phyloP scores from a whole-genome alignment of 2,113 vertebrate genomes.

The Diglossa brunneiventris region DNA sequence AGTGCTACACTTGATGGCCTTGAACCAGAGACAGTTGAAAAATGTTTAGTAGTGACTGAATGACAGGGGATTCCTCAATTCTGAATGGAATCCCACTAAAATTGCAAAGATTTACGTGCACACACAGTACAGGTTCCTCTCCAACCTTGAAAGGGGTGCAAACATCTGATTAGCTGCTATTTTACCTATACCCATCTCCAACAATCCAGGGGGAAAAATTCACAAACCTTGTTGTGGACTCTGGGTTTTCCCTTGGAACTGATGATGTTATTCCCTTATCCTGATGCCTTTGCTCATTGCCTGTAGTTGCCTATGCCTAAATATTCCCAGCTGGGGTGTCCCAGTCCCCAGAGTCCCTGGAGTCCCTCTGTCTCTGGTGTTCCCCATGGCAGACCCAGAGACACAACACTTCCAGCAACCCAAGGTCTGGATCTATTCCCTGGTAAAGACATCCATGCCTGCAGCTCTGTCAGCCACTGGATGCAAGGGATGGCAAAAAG shows the following conservation, averaged over 20 bases:
- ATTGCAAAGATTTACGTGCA: not conserved
- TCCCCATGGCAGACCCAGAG: not conserved
- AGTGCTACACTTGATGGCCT: not conserved
- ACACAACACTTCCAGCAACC: not conserved
- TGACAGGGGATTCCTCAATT: not conserved
- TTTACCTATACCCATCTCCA: not conserved
- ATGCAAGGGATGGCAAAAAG: not conserved
- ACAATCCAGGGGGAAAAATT: not conserved
- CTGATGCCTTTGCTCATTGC: not conserved
- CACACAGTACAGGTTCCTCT: not conserved
- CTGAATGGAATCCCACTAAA: not conserved
- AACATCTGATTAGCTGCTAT: not conserved
- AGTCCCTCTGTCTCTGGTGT: not conserved
- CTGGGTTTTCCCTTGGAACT: not conserved
- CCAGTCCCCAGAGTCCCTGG: not conserved
- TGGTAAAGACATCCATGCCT: not conserved
- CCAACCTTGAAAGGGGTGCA: not conserved
- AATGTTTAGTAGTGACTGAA: not conserved
- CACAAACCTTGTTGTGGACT: not conserved
- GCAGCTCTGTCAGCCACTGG: not conserved
- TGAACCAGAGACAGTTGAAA: not conserved
- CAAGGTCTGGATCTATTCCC: fast-evolving
- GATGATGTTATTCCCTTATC: not conserved
- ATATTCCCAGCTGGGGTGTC: not conserved
- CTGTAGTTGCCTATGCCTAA: not conserved